Base-by-base conservation (phyloP, 2,888 invertebrate genomes). In the Ennomos erosarius region DNA sequence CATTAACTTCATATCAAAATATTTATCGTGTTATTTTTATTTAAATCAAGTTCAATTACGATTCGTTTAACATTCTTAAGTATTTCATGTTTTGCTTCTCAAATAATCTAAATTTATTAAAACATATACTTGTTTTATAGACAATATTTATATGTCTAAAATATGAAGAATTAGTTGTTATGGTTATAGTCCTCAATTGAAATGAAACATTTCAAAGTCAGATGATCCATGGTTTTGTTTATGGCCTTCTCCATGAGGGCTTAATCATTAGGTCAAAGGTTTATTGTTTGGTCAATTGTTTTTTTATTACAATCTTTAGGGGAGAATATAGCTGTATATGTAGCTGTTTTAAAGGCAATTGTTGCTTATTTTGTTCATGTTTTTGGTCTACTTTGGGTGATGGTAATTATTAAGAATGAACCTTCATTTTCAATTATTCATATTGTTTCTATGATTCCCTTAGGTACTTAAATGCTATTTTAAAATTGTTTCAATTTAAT, bases 191-290 rank as follows among this genome's bases (percentile, higher is more conserved):
- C 35, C 38, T 43, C 46, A 60, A 53, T 56, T 56, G 49, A 53
- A 42, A 45, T 35, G 42, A 45, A 49, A 42, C 40, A 53, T 58
- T 58, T 50, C 45, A 49, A 64, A 45, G 59, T 67, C 68, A 62
- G 62, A 68, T 69, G 59, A 64, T 80, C 78, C 74, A 79, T 59
- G 72, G 70, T 73, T 54, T 55, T 57, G 64, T 67, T 74, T 67
- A 75, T 70, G 59, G 65, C 70, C 70, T 70, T 59, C 62, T 55
- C 65, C 59, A 61, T 72, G 67, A 49, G 66, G 69, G 71, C 64
- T 73, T 66, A 64, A 74, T 75, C 68, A 69, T 65, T 47, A 64
- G 73, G 75, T 74, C 75, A 75, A 55, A 72, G 71, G 72, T 76
- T 75, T 74, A 73, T 69, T 68, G 65, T 64, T 68, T 34, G 62